Evolutionary conservation across 2,888 invertebrate genomes (phyloP).

Genomic region (Pseudanteris insignis): DNA sequence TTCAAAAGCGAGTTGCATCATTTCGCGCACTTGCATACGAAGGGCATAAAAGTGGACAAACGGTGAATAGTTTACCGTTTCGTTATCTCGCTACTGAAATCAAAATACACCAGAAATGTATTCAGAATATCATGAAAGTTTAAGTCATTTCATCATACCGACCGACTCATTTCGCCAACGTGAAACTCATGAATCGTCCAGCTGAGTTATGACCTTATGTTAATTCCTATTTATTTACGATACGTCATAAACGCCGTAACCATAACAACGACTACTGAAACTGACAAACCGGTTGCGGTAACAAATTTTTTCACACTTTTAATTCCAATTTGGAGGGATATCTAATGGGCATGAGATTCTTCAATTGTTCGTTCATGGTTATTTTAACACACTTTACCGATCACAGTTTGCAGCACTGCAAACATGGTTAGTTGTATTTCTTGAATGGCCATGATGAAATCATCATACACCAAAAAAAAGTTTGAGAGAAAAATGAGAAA

Average conservation of each 20-base stretch:
- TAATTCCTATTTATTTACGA: neutral
- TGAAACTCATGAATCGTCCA: neutral
- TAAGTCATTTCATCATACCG: conserved; percentile 28
- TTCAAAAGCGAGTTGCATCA: conserved; percentile 10
- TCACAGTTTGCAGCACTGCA: too few relatives aligned
- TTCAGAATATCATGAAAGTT: conserved; percentile 34
- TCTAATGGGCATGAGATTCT: too few relatives aligned
- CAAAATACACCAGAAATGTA: conserved; percentile 37
- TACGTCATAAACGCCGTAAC: too few relatives aligned
- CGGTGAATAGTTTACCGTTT: conserved; percentile 37
- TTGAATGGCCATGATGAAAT: too few relatives aligned
- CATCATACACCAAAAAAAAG: too few relatives aligned
- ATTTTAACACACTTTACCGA: too few relatives aligned
- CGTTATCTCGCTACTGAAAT: conserved; percentile 21
- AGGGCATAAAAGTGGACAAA: conserved; percentile 27
- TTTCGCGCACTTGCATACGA: neutral
- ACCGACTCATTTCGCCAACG: conserved; percentile 1
- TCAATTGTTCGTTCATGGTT: too few relatives aligned
- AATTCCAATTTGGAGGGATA: too few relatives aligned
- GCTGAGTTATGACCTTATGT: neutral
- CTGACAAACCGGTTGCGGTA: too few relatives aligned
- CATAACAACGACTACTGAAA: conserved; percentile 3
- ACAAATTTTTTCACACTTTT: too few relatives aligned
- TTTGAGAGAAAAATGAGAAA: too few relatives aligned
- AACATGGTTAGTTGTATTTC: too few relatives aligned